Evolutionary conservation across 2,113 vertebrate genomes (phyloP).

Genomic region (Columba livia): DNA sequence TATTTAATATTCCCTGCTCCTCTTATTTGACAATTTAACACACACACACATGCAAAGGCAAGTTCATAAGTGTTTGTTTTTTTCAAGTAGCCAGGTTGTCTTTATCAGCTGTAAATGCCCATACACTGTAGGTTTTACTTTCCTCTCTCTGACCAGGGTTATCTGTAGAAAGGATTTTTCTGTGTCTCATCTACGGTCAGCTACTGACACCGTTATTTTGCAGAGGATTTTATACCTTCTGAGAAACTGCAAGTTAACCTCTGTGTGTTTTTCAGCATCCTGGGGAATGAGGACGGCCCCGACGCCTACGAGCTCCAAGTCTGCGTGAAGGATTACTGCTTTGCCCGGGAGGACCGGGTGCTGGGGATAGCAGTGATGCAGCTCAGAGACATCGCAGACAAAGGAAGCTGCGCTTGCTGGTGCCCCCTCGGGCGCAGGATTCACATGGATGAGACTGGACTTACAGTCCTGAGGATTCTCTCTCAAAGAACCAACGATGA

Average conservation of each 20-base stretch:
- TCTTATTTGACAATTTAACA: neutral
- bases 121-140: neutral
- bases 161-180: neutral
- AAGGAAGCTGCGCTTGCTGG: constrained; percentile 94
- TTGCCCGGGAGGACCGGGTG: constrained; percentile 92
- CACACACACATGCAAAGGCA: neutral
- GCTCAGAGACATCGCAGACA: constrained; percentile 87
- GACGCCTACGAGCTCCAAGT: constrained; percentile 96
- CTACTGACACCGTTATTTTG: neutral
- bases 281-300: constrained; percentile 91
- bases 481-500: constrained; percentile 97
- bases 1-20: neutral
- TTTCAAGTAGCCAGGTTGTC: neutral
- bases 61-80: neutral
- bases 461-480: constrained; percentile 93
- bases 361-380: constrained; percentile 91
- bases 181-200: neutral
- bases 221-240: neutral
- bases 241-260: neutral
- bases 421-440: constrained; percentile 89
- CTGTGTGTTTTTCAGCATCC: constrained; percentile 75
- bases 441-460: constrained; percentile 94
- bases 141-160: neutral
- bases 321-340: constrained; percentile 98
- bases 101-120: neutral